A percentile compares a stretch with the other conserved stretches of the same genome.
Conservation (phyloP, 1,140 invertebrate species). For the Euura lappo region DNA sequence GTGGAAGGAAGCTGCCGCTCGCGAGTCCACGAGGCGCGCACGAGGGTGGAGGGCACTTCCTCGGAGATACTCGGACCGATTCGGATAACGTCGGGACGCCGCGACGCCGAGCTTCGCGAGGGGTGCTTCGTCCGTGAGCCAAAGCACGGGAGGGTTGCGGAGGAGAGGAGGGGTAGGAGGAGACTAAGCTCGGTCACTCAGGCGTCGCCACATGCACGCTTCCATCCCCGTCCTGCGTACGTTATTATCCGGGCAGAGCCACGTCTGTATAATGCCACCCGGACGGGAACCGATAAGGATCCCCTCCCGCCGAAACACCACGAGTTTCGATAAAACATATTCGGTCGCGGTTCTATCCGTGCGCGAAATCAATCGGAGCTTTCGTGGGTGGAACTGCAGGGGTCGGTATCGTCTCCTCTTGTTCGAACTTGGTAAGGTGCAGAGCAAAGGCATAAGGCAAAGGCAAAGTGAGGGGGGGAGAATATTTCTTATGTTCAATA, state of each 20-base stretch:
- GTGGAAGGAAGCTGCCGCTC: slow-evolving; percentile 5
- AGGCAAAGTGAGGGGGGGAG: neutral
- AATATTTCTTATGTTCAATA: too few relatives aligned
- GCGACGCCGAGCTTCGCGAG: neutral
- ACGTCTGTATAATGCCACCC: slow-evolving; percentile 1
- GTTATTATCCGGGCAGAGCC: slow-evolving; percentile 9
- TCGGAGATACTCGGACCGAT: neutral
- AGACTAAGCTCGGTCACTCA: slow-evolving; percentile 54
- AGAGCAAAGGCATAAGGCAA: neutral
- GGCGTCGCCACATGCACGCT: slow-evolving; percentile 49
- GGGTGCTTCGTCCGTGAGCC: neutral
- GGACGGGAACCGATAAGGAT: neutral
- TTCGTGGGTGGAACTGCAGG: neutral
- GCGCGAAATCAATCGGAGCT: neutral
- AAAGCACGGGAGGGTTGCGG: slow-evolving; percentile 25
- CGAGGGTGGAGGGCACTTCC: slow-evolving; percentile 37
- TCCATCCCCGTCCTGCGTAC: neutral
- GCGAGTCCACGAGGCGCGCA: slow-evolving; percentile 47
- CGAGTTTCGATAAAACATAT: neutral
- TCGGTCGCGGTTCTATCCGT: neutral
- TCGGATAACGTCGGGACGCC: neutral
- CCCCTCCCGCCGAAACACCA: neutral
- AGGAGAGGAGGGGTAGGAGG: slow-evolving; percentile 38
- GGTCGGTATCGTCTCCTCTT: neutral
- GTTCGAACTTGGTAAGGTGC: too few relatives aligned